These are phyloP conservation scores for Toxotes jaculatrix DNA, from an alignment of 2,113 vertebrate genomes.

Conservation along the genomic window DNA sequence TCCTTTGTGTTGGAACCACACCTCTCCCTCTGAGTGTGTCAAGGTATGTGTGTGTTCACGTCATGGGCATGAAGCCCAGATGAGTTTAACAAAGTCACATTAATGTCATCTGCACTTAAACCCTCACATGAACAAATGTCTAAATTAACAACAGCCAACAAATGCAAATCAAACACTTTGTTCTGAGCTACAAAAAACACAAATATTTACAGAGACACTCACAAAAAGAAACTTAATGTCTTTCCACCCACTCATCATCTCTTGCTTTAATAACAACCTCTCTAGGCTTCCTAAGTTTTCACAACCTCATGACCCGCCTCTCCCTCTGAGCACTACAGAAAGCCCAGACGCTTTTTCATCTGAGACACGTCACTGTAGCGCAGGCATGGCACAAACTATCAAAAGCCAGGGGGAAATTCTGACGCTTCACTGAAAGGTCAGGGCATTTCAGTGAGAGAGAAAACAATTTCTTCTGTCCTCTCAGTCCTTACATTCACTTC, in stretches of 20 bases:
- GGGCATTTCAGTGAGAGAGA: slow-evolving; percentile 75
- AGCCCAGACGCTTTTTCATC: slow-evolving; percentile 46
- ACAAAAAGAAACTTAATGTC: background rate
- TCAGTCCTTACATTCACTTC: slow-evolving; percentile 69
- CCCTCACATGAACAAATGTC: slow-evolving; percentile 3
- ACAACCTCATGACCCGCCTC: slow-evolving; percentile 11
- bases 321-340: slow-evolving; percentile 29
- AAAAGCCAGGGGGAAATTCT: slow-evolving; percentile 72
- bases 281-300: slow-evolving; percentile 20
- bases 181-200: slow-evolving; percentile 1
- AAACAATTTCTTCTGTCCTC: slow-evolving; percentile 71
- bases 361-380: slow-evolving; percentile 47
- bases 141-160: slow-evolving; percentile 47
- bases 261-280: slow-evolving; percentile 38
- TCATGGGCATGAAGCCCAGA: slow-evolving; percentile 68
- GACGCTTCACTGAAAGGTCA: slow-evolving; percentile 78
- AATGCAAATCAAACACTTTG: slow-evolving; percentile 46
- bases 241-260: slow-evolving; percentile 14
- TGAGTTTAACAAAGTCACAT: slow-evolving; percentile 66
- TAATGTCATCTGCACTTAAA: slow-evolving; percentile 39
- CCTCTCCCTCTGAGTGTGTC: slow-evolving; percentile 21
- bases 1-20: slow-evolving; percentile 40
- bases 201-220: slow-evolving; percentile 25
- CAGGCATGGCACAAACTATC: slow-evolving; percentile 50
- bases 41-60: slow-evolving; percentile 27